Base-by-base conservation (phyloP, 2,113 vertebrate genomes). In the Pimephales promelas region DNA sequence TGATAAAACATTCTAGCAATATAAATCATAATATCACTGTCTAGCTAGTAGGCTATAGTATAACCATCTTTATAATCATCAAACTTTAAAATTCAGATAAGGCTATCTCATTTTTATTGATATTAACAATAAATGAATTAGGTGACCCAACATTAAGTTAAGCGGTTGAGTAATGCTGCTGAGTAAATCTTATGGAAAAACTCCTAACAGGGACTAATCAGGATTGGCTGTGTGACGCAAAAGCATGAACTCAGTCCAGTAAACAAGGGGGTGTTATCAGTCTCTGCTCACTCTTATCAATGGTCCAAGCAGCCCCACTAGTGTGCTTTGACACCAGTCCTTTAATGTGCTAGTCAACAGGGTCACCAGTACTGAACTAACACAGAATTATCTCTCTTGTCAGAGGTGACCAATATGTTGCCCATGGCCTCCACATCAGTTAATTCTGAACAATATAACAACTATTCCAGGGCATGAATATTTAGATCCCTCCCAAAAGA, bases 181-280 rank as follows among this genome's bases (percentile, higher is more conserved):
- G 71, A 73, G 71, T 52, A n/a, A 54, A 49, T 72, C 26, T 82
- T 31, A 75, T 34, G 82, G 31, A 57, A 75, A 76, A 84, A 84
- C 70, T 43, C 40, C 68, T 45, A 22, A 71, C 36, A 45, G 36
- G 22, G 11, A 22, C 91, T 92, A 88, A 92, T 93, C 92, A 87
- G 47, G 81, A 81, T 87, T 68, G 87, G 88, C 74, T 47, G 72
- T 52, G 28, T 93, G 92, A 92, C 87, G 88, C 84, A 87, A 84
- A 89, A 89, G 61, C 56, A 79, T 72, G 18, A 59, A 87, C 79
- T 80, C 16, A 43, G 68, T 82, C 84, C 85, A 83, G 79, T 86
- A 86, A 90, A 89, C 24, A 81, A 92, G 79, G 76, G 85, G 76
- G 57, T 57, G 72, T 70, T 83, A 81, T 88, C 85, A 31, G 45